Evolutionary conservation across 2,797 vertebrate species (phyloP), one percentile per base, ranked within the genome.

Genomic region (Cossypha heuglini): DNA sequence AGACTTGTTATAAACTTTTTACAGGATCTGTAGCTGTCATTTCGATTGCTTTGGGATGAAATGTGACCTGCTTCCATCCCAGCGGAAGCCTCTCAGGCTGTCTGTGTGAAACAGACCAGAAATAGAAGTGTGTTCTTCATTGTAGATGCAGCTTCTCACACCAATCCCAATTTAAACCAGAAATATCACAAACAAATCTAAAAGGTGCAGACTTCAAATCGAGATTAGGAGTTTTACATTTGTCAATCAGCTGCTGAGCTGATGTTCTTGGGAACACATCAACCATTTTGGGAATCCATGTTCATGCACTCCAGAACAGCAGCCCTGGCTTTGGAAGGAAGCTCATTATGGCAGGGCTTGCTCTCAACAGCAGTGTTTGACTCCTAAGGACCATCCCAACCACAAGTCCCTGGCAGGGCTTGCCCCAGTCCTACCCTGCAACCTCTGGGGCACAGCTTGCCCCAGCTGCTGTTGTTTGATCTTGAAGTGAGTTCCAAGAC

Each of bases 11-110:
- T 16, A 71, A 96, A 83, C 33, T 68, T 91, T 66, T 80, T 45
- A 46, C 1, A 2, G 55, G 71, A 79, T 85, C 73, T 71, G 28
- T 54, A 74, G 45, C 67, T 58, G 52, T 63, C 75, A 64, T 80
- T 88, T 88, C 81, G 54, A 54, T 61, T 74, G 72, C 68, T 94
- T 76, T 91, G 81, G 82, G 72, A 77, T 80, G 61, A 88, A 88
- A 61, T 29, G 78, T 90, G 82, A 83, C 85, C 79, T 77, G 52
- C 74, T 94, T 90, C 61, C 91, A 82, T 55, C 64, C 42, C 2
- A 91, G 79, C 4, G 1, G 61, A 94, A 94, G 57, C 45, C 49
- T 94, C 64, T 62, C 74, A 61, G 91, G 46, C 80, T 86, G 74
- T 28, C 68, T 77, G 69, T 77, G 84, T 43, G 61, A 94, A 95